Base-by-base conservation (phyloP, 2,797 vertebrate species). In the Garrulus glandarius region DNA sequence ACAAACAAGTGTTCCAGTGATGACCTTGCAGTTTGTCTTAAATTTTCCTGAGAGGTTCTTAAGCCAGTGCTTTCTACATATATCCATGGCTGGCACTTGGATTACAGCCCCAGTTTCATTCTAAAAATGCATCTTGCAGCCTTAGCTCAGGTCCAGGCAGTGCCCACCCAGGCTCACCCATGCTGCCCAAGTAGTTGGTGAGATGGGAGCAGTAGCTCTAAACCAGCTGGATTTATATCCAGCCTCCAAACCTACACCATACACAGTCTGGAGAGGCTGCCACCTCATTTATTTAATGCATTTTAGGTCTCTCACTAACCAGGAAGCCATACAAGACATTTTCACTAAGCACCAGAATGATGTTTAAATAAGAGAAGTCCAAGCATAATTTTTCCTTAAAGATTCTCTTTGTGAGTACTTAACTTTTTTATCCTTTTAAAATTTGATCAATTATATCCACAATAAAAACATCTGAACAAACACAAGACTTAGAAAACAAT, bases 1-100 rank as follows among this genome's bases (percentile, higher is more conserved):
- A 82, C 49, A 96, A 96, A 89, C 72, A 93, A 89, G 39, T 1
- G 8, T 81, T 91, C 81, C 59, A 80, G 32, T 36, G 21, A 72
- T 49, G 67, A 81, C 55, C 76, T 71, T 82, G 59, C 19, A 46
- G 39, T 44, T 86, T 78, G 30, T 34, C 59, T 87, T 76, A 50
- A 44, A 44, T 69, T 86, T 81, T 76, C 80, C 41, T 22, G 18
- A 63, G 75, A 70, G 7, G 37, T 37, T 39, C 37, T 53, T 39
- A 41, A 59, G 7, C 9, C 30, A 24, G 30, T 32, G 47, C 7
- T 74, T 77, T 75, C 80, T 30, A 27, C 36, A 47, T 22, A 8
- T 27, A 30, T 11, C 34, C 24, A 22, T 11, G 49, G 46, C 22
- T n/a, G 26, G 13, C 27, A 20, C 53, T 27, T 44, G 64, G 52